Percentiles rank a stretch among this genome's conserved stretches.
Conservation (phyloP, 1,140 invertebrate species). For the Bombus haemorrhoidalis region DNA sequence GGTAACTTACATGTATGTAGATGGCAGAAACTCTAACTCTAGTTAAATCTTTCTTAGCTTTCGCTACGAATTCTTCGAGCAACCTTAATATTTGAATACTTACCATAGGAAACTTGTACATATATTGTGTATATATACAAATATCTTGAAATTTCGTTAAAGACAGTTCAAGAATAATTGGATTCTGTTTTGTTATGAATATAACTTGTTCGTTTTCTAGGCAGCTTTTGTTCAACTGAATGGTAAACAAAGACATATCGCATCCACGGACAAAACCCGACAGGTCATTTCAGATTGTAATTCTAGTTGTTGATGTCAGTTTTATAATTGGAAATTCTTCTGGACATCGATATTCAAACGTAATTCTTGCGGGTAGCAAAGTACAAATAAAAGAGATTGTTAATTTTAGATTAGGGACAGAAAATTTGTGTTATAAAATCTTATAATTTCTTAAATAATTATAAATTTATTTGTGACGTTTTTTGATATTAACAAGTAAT, state of each 20-base stretch:
- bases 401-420: neutral
- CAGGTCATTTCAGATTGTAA: constrained; percentile 13
- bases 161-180: neutral
- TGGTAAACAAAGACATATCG: constrained; percentile 22
- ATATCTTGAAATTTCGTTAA: neutral
- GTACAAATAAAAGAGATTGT: constrained; percentile 4
- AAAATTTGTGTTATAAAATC: neutral
- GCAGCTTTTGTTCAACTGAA: neutral
- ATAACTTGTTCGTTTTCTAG: neutral
- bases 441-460: neutral
- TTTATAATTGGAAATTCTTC: constrained; percentile 22
- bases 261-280: neutral
- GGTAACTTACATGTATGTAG: neutral
- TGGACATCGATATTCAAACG: neutral
- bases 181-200: neutral
- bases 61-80: neutral
- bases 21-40: neutral
- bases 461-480: too few relatives aligned
- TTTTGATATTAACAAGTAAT: neutral
- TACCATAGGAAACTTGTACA: neutral
- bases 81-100: neutral
- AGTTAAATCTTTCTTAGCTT: neutral
- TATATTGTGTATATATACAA: neutral
- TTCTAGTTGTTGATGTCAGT: constrained; percentile 34
- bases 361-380: constrained; percentile 22